Conservation (phyloP, 1,140 invertebrate species). For the Parapsyche elsis region DNA sequence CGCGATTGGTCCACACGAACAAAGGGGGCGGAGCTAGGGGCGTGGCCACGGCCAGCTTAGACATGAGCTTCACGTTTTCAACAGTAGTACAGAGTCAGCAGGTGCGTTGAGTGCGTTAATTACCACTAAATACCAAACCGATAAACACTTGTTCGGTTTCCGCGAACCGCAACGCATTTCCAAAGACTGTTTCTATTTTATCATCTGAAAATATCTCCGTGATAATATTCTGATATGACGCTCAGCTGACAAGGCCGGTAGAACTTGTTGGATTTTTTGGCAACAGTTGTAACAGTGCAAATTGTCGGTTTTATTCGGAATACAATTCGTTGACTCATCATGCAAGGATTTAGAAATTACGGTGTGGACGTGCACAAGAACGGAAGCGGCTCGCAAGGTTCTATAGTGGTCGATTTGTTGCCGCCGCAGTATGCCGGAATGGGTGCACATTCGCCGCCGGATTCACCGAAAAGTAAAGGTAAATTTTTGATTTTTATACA, state of each 20-base stretch:
- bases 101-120: conserved; percentile 7
- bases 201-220: neutral
- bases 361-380: conserved; percentile 53
- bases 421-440: conserved; percentile 49
- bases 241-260: neutral
- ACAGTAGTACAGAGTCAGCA: neutral
- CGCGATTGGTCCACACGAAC: conserved; percentile 14
- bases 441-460: conserved; percentile 53
- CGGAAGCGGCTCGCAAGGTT: conserved; percentile 13
- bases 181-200: neutral
- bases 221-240: conserved; percentile 3
- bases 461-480: conserved; percentile 55
- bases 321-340: conserved; percentile 3
- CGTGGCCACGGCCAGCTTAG: neutral
- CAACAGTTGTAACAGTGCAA: neutral
- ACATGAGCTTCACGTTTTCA: neutral
- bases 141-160: neutral
- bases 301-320: neutral
- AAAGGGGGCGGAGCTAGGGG: conserved; percentile 5
- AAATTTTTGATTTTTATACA: conserved; percentile 17
- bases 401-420: conserved; percentile 53
- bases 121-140: neutral
- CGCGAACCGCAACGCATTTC: neutral
- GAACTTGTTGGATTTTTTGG: neutral
- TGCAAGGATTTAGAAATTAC: conserved; percentile 56